Conservation (phyloP, 2,113 vertebrate genomes). For the Cochlearius cochlearius region DNA sequence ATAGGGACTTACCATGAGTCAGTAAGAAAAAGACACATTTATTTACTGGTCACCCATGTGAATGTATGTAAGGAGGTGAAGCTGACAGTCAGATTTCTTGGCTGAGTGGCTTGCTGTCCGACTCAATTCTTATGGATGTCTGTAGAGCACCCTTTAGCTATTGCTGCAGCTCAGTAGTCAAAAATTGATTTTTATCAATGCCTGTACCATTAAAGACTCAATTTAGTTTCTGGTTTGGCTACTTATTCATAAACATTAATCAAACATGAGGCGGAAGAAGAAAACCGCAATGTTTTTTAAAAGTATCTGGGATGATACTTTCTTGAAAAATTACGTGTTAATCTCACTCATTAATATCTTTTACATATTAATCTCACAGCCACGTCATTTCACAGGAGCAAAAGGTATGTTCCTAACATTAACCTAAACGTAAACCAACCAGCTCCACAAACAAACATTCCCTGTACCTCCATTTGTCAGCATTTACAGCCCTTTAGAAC, state of each 20-base stretch:
- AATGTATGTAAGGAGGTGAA: slow-evolving; percentile 50
- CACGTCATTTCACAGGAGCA: not conserved
- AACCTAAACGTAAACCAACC: not conserved
- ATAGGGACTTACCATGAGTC: slow-evolving; percentile 34
- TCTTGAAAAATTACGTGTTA: not conserved
- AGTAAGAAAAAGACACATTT: slow-evolving; percentile 67
- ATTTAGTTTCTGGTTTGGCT: not conserved
- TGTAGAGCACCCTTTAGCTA: slow-evolving; percentile 51
- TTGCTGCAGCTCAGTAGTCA: slow-evolving; percentile 19
- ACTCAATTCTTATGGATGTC: slow-evolving; percentile 57
- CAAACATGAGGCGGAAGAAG: not conserved
- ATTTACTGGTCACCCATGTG: slow-evolving; percentile 68
- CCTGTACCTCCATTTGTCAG: not conserved
- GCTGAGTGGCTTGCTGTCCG: slow-evolving; percentile 67
- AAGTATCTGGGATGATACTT: not conserved
- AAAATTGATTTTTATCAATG: slow-evolving; percentile 26
- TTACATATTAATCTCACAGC: not conserved
- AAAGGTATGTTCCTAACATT: not conserved
- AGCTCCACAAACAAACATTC: not conserved
- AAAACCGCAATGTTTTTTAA: not conserved
- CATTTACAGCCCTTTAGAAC: not conserved
- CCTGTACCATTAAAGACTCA: not conserved
- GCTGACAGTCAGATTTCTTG: slow-evolving; percentile 73
- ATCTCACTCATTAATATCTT: not conserved
- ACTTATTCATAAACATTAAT: not conserved